Percentiles rank a stretch among this genome's conserved stretches.
Conservation (phyloP, 1,140 invertebrate species). For the Brachionus calyciflorus region DNA sequence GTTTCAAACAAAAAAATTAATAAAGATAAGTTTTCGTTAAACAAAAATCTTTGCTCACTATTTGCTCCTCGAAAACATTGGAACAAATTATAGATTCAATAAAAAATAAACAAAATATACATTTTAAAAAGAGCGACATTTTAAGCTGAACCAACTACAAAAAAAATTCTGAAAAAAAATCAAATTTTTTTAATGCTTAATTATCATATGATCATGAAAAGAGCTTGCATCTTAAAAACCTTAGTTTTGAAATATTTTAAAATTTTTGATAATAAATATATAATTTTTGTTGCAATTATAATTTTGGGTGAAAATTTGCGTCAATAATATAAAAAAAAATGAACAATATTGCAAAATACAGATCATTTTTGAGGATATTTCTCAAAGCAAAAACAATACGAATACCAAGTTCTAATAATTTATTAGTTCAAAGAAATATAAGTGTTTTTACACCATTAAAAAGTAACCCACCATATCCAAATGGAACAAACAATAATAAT, state of each 20-base stretch:
- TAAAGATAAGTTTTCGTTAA: no score
- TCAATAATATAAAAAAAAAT: not conserved
- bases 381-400: not conserved
- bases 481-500: not conserved
- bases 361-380: not conserved
- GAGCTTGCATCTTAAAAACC: not conserved
- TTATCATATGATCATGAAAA: constrained; percentile 15
- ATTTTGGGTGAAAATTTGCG: no score
- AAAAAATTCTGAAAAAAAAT: constrained; percentile 3
- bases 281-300: no score
- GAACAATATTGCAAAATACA: constrained; percentile 8
- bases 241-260: constrained; percentile 28
- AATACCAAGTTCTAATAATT: no score
- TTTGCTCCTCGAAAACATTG: not conserved
- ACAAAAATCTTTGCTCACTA: not conserved
- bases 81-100: not conserved
- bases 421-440: no score
- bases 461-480: not conserved
- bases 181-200: not conserved
- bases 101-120: not conserved
- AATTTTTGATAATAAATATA: no score
- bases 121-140: not conserved
- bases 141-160: not conserved
- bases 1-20: no score
- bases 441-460: not conserved